phyloP scores from a whole-genome alignment of 2,113 vertebrate species.

The Gymnorhina tibicen region DNA sequence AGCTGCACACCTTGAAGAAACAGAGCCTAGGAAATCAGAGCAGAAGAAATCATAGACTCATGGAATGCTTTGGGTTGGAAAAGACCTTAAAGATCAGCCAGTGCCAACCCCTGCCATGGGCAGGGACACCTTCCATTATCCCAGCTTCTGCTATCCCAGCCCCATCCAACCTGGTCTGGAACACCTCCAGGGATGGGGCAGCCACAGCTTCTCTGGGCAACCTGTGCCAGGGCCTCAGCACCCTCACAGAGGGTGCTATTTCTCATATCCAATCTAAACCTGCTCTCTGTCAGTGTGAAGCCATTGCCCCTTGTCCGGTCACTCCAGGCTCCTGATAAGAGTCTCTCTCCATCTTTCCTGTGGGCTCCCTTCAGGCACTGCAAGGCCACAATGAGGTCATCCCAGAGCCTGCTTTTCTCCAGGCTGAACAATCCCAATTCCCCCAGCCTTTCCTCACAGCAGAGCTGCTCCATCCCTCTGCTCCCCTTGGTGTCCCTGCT shows the following conservation, averaged over 20 bases:
- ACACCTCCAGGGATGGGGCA: background rate
- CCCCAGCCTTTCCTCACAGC: background rate
- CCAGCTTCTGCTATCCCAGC: background rate
- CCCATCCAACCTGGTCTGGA: accelerated
- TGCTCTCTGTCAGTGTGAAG: background rate
- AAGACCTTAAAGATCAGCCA: background rate
- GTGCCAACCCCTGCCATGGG: accelerated
- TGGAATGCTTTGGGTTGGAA: background rate
- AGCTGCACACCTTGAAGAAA: background rate
- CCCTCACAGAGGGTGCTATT: background rate
- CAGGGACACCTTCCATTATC: background rate
- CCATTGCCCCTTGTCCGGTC: background rate
- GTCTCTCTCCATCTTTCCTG: background rate
- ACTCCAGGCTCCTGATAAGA: background rate
- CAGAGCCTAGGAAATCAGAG: background rate
- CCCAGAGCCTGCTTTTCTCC: background rate
- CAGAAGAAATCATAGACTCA: background rate
- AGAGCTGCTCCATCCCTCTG: background rate
- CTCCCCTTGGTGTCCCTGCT: background rate
- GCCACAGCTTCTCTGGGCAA: background rate
- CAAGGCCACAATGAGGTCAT: background rate
- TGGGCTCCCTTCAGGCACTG: background rate
- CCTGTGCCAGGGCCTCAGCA: background rate
- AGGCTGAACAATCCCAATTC: background rate
- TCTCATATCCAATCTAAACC: background rate